Evolutionary conservation across 1,140 invertebrate genomes (phyloP).

Genomic region (Oscheius sp.): DNA sequence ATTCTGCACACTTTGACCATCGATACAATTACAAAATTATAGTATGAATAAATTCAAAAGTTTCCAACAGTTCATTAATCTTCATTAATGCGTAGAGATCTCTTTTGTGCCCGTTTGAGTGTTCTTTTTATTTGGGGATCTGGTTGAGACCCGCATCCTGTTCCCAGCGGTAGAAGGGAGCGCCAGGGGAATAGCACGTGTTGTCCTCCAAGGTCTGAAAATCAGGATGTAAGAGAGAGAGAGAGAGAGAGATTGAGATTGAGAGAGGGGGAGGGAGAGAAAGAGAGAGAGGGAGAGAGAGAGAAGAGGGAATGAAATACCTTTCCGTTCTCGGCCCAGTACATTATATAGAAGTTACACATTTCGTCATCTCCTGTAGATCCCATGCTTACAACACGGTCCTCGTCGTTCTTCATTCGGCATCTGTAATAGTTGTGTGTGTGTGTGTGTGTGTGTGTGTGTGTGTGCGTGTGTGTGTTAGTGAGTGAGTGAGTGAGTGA

Average conservation of each 20-base stretch:
- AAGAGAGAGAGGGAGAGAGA: neutral
- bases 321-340: slow-evolving; percentile 77
- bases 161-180: slow-evolving; percentile 78
- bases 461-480: neutral
- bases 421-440: slow-evolving; percentile 71
- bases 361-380: slow-evolving; percentile 90
- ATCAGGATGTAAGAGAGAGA: neutral
- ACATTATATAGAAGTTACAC: slow-evolving; percentile 99
- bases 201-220: slow-evolving; percentile 72
- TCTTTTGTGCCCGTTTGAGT: slow-evolving; percentile 14
- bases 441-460: neutral
- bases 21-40: no score
- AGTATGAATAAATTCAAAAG: no score
- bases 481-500: no score
- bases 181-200: slow-evolving; percentile 75
- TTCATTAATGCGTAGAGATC: slow-evolving; percentile 2
- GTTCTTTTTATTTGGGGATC: slow-evolving; percentile 70
- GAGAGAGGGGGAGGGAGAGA: no score
- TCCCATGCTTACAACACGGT: slow-evolving; percentile 63
- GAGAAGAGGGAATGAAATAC: neutral
- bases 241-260: no score
- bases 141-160: slow-evolving; percentile 69
- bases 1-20: no score
- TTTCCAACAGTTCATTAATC: no score
- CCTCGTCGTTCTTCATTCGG: slow-evolving; percentile 77